Percentiles rank a stretch among this genome's conserved stretches.
These are phyloP conservation scores for Tetraodon nigroviridis DNA, from an alignment of 2,113 vertebrate genomes.

Conservation along the genomic window DNA sequence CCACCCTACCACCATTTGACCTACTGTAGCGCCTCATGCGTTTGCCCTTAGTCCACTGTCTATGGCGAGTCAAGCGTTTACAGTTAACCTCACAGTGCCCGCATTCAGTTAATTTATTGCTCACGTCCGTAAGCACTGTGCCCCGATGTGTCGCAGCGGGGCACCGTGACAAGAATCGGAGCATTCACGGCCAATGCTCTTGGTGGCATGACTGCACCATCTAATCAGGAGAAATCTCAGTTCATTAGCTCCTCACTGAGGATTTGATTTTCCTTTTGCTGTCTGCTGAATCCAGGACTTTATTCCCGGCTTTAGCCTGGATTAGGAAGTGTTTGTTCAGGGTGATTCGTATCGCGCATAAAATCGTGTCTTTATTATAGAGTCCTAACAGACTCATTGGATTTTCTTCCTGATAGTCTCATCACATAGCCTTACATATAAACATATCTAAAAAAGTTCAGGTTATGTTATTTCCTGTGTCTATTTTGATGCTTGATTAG, in stretches of 20 bases:
- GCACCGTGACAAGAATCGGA: constrained; percentile 12
- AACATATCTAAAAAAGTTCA: too few species aligned
- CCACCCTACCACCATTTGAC: constrained; percentile 39
- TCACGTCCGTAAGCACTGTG: constrained; percentile 9
- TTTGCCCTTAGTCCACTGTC: constrained; percentile 12
- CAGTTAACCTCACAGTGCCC: constrained; percentile 20
- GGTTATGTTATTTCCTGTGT: too few species aligned
- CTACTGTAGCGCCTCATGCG: constrained; percentile 28
- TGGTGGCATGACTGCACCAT: constrained; percentile 5
- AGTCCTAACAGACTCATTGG: neutral
- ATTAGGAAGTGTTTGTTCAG: constrained; percentile 62
- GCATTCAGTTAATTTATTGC: constrained; percentile 38
- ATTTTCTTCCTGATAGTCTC: too few species aligned
- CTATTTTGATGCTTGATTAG: too few species aligned
- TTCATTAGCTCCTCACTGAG: constrained; percentile 22
- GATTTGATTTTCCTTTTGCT: constrained; percentile 36
- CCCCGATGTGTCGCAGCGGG: neutral
- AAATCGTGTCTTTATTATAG: neutral
- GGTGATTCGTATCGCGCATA: constrained; percentile 12
- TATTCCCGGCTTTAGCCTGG: constrained; percentile 42
- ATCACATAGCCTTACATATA: too few species aligned
- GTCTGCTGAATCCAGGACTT: constrained; percentile 55
- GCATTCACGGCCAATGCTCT: constrained; percentile 19
- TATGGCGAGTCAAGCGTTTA: constrained; percentile 33
- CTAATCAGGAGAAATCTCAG: constrained; percentile 21